Evolutionary conservation across 2,113 vertebrate genomes (phyloP), one percentile per base, ranked within the genome.

Genomic region (Pyxicephalus adspersus): DNA sequence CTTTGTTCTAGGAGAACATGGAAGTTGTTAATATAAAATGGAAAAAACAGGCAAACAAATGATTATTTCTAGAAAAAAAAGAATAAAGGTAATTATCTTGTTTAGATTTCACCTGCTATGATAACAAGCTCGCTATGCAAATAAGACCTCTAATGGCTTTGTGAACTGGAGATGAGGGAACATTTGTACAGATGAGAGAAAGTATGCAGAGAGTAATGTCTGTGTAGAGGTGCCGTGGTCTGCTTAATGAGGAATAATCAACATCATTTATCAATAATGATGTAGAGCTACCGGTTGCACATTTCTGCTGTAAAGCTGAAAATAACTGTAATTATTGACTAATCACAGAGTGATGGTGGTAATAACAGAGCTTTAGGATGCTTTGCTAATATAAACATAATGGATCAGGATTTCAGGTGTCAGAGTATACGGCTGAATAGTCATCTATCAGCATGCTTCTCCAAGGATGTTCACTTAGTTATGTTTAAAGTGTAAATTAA

Each of bases 201-300:
- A 73, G n/a, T 57, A 28, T 20, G 28, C 52, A 73, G 15, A 7
- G 16, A 34, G 52, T 28, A 31, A 23, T 54, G 34, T 73, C n/a
- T 57, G 52, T 31, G n/a, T 31, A 57, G n/a, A 57, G 52, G 52
- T 31, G 70, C 57, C 31, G 52, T 73, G 26, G 31, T 73, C 51
- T 29, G 55, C 70, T 26, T 73, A 57, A 73, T 73, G 52, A 73
- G 70, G 57, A 57, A 13, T 34, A 55, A 73, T 73, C 52, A 34
- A 26, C 57, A 73, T 73, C 29, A 57, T 57, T 73, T 29, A 57
- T 73, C 52, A n/a, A 7, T 29, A 34, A 31, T 54, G 22, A 54
- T 15, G 28, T 26, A 6, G 26, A 25, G 28, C 52, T n/a, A 23
- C 26, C 45, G 3, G 1, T 25, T 28, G 67, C 2, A 9, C 13